Evolutionary conservation across 2,113 vertebrate genomes (phyloP).

Genomic region (Phyllopteryx taeniolatus): DNA sequence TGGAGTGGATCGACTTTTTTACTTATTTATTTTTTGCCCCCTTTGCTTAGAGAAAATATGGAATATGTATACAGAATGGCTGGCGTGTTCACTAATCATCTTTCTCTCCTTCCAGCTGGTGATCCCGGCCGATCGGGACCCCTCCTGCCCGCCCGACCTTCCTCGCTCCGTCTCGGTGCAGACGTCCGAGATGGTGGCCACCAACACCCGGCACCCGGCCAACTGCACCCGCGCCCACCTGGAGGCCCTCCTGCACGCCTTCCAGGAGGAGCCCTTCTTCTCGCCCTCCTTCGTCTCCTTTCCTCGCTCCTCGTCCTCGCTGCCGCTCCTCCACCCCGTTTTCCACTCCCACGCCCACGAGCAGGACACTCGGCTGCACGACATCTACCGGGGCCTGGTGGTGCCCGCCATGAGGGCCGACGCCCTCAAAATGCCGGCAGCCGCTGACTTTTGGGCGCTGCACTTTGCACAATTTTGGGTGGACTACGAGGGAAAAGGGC

Average conservation of each 20-base stretch:
- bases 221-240: constrained; percentile 90
- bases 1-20: no score
- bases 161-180: constrained; percentile 89
- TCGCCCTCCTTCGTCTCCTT: constrained; percentile 78
- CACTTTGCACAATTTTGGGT: constrained; percentile 97
- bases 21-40: no score
- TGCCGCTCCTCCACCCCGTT: constrained; percentile 85
- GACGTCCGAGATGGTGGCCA: constrained; percentile 96
- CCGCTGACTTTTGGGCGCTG: constrained; percentile 89
- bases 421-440: constrained; percentile 85
- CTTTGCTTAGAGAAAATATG: no score
- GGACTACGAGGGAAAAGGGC: constrained; percentile 89
- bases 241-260: constrained; percentile 88
- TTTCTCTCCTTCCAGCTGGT: constrained; percentile 75
- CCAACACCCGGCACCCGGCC: constrained; percentile 86
- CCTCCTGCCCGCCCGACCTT: constrained; percentile 81
- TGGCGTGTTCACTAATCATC: neutral
- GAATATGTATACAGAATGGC: no score
- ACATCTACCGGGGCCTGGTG: constrained; percentile 86
- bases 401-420: constrained; percentile 78
- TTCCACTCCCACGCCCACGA: constrained; percentile 95
- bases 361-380: constrained; percentile 91
- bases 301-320: constrained; percentile 62
- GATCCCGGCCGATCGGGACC: constrained; percentile 83
- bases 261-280: constrained; percentile 89